Conservation (phyloP, 2,113 vertebrate genomes). For the Saccopteryx bilineata region DNA sequence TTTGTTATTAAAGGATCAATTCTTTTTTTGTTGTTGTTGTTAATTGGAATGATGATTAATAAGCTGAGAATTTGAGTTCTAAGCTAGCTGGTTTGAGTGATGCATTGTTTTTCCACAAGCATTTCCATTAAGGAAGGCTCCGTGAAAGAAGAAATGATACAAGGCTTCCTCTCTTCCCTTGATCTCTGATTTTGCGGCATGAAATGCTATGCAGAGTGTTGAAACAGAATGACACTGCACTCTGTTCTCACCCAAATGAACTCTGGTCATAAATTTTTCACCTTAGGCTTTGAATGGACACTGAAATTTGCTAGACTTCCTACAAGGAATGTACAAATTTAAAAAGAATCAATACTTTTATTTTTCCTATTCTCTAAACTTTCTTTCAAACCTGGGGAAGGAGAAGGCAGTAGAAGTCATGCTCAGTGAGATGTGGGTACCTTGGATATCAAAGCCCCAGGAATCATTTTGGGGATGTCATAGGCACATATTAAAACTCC, state of each 20-base stretch:
- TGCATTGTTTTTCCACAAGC: slow-evolving; percentile 63
- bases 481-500: not conserved
- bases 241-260: slow-evolving; percentile 67
- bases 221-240: slow-evolving; percentile 48
- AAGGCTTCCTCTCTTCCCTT: not conserved
- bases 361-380: slow-evolving; percentile 72
- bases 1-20: slow-evolving; percentile 81
- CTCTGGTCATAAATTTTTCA: slow-evolving; percentile 72
- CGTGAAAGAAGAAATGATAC: slow-evolving; percentile 64
- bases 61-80: slow-evolving; percentile 71
- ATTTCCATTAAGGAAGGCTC: slow-evolving; percentile 69
- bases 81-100: slow-evolving; percentile 63
- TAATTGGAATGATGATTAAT: slow-evolving; percentile 81
- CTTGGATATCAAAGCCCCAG: not conserved
- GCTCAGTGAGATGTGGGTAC: not conserved
- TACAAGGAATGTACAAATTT: slow-evolving; percentile 76
- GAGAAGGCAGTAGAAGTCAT: not conserved
- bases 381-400: slow-evolving; percentile 46
- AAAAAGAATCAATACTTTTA: slow-evolving; percentile 77
- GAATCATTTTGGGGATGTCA: not conserved
- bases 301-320: slow-evolving; percentile 68
- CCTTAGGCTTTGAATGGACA: slow-evolving; percentile 65
- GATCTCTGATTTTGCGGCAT: slow-evolving; percentile 36
- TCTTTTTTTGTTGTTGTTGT: slow-evolving; percentile 59
- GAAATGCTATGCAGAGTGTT: not conserved